Conservation (phyloP, 1,140 invertebrate genomes). For the Nilaparvata lugens region DNA sequence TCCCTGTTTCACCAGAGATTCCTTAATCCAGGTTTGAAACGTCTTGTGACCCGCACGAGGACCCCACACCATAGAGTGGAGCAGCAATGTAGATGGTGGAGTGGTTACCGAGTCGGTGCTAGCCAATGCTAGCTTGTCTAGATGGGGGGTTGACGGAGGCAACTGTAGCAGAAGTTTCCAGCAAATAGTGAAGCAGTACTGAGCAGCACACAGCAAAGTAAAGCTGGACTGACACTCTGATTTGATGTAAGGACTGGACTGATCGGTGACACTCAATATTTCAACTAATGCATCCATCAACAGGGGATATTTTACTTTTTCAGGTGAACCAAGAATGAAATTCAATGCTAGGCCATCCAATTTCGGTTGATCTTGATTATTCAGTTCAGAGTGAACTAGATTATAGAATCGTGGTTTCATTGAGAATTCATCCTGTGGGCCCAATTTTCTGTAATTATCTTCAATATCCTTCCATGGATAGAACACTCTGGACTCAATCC, state of each 20-base stretch:
- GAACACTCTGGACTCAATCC: slow-evolving; percentile 43
- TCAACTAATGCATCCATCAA: slow-evolving; percentile 78
- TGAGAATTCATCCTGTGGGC: slow-evolving; percentile 61
- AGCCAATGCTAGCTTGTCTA: slow-evolving; percentile 63
- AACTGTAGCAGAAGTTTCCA: slow-evolving; percentile 72
- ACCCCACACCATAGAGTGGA: slow-evolving; percentile 66
- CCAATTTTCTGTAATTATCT: slow-evolving; percentile 63
- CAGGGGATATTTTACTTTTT: slow-evolving; percentile 80
- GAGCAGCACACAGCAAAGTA: slow-evolving; percentile 67
- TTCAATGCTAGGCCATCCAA: slow-evolving; percentile 90
- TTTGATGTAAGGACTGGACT: slow-evolving; percentile 37
- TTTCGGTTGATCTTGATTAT: slow-evolving; percentile 63
- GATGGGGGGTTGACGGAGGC: slow-evolving; percentile 78
- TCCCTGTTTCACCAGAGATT: slow-evolving; percentile 81
- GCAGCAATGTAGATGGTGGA: slow-evolving; percentile 43
- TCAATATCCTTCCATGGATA: slow-evolving; percentile 70
- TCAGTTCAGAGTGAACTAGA: slow-evolving; percentile 62
- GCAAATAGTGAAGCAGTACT: slow-evolving; percentile 83
- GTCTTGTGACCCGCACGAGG: slow-evolving; percentile 60
- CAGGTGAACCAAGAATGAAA: slow-evolving; percentile 81
- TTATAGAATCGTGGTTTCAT: slow-evolving; percentile 83
- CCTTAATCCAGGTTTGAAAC: slow-evolving; percentile 65
- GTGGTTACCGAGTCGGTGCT: slow-evolving; percentile 42
- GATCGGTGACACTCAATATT: slow-evolving; percentile 60
- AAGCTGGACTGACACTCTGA: slow-evolving; percentile 45